Percentiles rank a stretch among this genome's conserved stretches.
phyloP scores from a whole-genome alignment of 1,140 invertebrate genomes.

The Sitobion miscanthi region DNA sequence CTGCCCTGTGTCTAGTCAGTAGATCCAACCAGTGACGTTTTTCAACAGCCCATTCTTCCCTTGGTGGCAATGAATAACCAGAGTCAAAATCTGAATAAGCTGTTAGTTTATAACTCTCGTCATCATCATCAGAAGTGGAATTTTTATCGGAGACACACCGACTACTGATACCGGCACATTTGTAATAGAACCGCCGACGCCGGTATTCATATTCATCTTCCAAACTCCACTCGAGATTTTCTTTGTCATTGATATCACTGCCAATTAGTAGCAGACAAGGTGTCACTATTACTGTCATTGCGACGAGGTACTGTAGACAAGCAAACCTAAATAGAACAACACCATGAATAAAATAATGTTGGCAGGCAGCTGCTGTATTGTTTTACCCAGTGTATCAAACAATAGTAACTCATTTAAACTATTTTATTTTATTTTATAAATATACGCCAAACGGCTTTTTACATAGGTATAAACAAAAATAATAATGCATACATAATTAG shows the following conservation, averaged over 20 bases:
- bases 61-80: not conserved
- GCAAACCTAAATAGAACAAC: constrained; percentile 70
- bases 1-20: constrained; percentile 69
- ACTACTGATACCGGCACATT: not conserved
- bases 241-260: not conserved
- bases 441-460: too few species aligned
- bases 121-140: not conserved
- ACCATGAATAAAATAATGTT: constrained; percentile 48
- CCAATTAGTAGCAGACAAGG: not conserved
- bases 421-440: too few species aligned
- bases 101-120: not conserved
- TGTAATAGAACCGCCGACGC: not conserved
- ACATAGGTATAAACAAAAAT: too few species aligned
- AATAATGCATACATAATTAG: too few species aligned
- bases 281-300: constrained; percentile 70
- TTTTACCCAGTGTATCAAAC: not conserved
- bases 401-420: not conserved
- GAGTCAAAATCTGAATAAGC: not conserved
- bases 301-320: constrained; percentile 85
- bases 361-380: not conserved
- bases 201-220: constrained; percentile 44
- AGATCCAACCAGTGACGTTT: not conserved
- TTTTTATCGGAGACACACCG: not conserved
- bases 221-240: not conserved
- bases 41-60: not conserved